Evolutionary conservation across 2,113 vertebrate species (phyloP), one percentile per base, ranked within the genome.

Genomic region (Myocastor coypus): DNA sequence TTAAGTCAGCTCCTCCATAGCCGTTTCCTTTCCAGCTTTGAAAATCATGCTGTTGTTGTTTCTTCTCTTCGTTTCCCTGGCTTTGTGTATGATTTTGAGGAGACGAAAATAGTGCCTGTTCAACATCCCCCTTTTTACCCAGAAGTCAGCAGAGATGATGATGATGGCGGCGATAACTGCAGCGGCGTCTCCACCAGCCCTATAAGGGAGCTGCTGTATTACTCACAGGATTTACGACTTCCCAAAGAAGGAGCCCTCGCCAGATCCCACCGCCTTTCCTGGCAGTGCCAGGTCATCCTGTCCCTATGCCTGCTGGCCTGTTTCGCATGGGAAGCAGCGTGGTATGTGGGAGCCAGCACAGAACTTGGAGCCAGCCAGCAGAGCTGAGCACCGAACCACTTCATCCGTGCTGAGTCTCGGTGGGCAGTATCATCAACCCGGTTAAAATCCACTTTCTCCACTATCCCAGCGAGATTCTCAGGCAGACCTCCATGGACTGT

Each of bases 401-500:
- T 90, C 83, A 9, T 69, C 42, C 89, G 83, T 84, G 80, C 50
- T 89, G 88, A 71, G n/a, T 83, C 80, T 96, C 66, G 46, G n/a
- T 78, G 24, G 57, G 50, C 30, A 94, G 87, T 55, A 50, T 40
- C 80, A 83, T 86, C 87, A 84, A 92, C 80, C 37, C 89, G 37
- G 88, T 93, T 61, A 46, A 87, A 91, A 68, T 64, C 20, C 68
- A 77, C 42, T 77, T 94, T 92, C 61, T 83, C 78, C 81, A 17
- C 61, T 52, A 32, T 50, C 22, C 80, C 75, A 24, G 86, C 87
- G 81, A 82, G 89, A 96, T 90, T 82, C 52, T 64, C 94, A 84
- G 7, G 28, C 9, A n/a, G 92, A 94, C 40, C 30, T 88, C 40
- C n/a, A 55, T 12, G 16, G 63, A 66, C 68, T 69, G 46, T 77